A percentile compares a stretch with the other conserved stretches of the same genome.
Conservation (phyloP, 2,888 invertebrate species). For the Parapristionchus giblindavisi region DNA sequence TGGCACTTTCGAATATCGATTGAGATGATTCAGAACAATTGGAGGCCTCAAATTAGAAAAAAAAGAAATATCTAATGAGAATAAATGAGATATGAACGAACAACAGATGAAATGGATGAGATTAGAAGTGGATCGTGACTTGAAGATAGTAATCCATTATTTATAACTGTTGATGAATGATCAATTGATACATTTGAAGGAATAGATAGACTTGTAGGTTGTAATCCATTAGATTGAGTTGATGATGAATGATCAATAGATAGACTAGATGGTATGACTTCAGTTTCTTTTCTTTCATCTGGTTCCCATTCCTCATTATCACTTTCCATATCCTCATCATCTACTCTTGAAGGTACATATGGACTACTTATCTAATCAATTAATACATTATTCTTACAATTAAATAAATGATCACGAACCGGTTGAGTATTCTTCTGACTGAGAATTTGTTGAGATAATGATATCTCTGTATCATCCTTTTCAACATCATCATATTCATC, state of each 20-base stretch:
- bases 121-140: background rate
- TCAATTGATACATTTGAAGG: no score
- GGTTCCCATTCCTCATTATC: slow-evolving; percentile 19
- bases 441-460: no score
- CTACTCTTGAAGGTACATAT: background rate
- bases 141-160: background rate
- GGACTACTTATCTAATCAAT: background rate
- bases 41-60: background rate
- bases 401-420: no score
- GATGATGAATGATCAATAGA: no score
- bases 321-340: slow-evolving; percentile 12
- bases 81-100: background rate
- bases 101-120: background rate
- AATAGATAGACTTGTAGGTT: no score
- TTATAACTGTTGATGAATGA: background rate
- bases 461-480: no score
- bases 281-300: no score
- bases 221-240: no score
- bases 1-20: slow-evolving; percentile 11
- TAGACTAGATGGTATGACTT: no score
- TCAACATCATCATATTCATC: no score
- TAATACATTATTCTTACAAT: no score
- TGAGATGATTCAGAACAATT: background rate
- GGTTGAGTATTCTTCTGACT: no score
- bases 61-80: background rate